Evolutionary conservation across 2,113 vertebrate species (phyloP).

Genomic region (Coryphaenoides rupestris): DNA sequence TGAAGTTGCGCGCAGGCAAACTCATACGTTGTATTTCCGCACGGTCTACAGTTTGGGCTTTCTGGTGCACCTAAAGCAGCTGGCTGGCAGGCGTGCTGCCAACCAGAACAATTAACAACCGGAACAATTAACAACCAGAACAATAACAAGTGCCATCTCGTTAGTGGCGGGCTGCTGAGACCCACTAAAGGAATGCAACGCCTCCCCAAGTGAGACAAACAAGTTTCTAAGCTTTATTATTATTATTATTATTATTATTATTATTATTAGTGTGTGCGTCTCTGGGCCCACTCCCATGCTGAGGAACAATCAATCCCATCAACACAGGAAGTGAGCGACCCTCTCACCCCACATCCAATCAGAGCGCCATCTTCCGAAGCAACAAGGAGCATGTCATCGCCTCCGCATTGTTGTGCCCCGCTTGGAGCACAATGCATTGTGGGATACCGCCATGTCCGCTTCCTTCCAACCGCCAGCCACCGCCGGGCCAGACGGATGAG

Average conservation of each 20-base stretch:
- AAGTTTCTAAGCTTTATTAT: background rate
- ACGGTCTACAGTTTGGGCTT: no score
- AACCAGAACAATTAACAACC: no score
- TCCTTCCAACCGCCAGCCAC: constrained; percentile 39
- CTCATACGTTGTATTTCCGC: no score
- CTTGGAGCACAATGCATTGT: constrained; percentile 23
- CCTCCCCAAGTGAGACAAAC: background rate
- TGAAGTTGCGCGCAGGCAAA: no score
- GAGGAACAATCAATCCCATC: constrained; percentile 44
- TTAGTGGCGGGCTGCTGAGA: no score
- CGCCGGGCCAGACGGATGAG: constrained; percentile 1
- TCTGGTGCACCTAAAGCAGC: no score
- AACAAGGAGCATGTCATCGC: no score
- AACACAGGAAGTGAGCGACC: constrained; percentile 61
- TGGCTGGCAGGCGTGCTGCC: no score
- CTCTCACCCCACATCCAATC: background rate
- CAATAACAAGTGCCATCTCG: no score
- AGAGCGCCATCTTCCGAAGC: background rate
- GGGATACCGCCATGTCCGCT: constrained; percentile 36
- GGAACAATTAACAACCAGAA: no score
- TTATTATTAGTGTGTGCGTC: background rate
- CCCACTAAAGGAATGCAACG: background rate
- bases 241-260: background rate
- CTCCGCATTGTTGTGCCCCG: background rate
- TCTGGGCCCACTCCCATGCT: constrained; percentile 27